phyloP scores from a whole-genome alignment of 2,888 invertebrate species.

The Steromphala cineraria region DNA sequence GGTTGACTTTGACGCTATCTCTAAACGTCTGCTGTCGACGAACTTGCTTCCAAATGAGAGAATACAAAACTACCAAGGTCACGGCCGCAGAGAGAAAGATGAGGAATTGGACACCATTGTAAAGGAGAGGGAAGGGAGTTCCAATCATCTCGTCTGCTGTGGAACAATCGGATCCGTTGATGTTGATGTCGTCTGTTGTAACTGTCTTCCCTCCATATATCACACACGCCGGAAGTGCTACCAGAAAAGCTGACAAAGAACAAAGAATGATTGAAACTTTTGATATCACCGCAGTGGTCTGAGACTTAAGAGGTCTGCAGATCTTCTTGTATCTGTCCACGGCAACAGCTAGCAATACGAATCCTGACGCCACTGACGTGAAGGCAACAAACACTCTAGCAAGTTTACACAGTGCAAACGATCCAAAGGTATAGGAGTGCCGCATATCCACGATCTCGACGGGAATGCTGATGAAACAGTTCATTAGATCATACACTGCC shows the following conservation, averaged over 20 bases:
- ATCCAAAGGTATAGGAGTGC: neutral
- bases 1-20: neutral
- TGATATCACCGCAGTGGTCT: slow-evolving; percentile 21
- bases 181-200: neutral
- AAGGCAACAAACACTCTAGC: neutral
- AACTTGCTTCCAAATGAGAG: slow-evolving; percentile 10
- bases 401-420: neutral
- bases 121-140: slow-evolving; percentile 41
- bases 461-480: slow-evolving; percentile 5
- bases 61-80: slow-evolving; percentile 24
- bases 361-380: slow-evolving; percentile 22
- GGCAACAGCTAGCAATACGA: slow-evolving; percentile 30
- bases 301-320: slow-evolving; percentile 22
- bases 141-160: slow-evolving; percentile 43
- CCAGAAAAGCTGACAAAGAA: neutral
- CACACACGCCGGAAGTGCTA: slow-evolving; percentile 31
- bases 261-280: slow-evolving; percentile 22
- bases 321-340: slow-evolving; percentile 33
- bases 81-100: slow-evolving; percentile 23
- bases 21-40: neutral
- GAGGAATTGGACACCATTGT: slow-evolving; percentile 35
- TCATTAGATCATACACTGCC: neutral
- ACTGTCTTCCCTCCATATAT: slow-evolving; percentile 26
- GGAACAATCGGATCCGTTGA: slow-evolving; percentile 53
- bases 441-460: slow-evolving; percentile 11